These are phyloP conservation scores for Nesometra sesokonis DNA, from an alignment of 35 echinoderm and acorn worm genomes.

Conservation along the genomic window DNA sequence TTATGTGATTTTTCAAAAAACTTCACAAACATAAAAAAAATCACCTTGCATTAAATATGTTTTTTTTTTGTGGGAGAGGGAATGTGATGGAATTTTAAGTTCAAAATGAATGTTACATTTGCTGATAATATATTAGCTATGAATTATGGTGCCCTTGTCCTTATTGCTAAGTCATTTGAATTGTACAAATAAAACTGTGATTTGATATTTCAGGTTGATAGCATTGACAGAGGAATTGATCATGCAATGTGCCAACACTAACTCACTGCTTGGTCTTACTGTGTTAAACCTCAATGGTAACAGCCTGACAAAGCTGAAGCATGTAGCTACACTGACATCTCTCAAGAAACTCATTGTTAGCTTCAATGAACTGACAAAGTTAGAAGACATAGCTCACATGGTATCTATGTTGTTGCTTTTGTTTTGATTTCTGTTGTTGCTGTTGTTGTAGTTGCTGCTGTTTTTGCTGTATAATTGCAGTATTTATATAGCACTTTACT, in stretches of 20 bases:
- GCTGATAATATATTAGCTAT: too few species aligned
- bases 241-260: constrained; percentile 45
- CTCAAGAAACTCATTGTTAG: constrained; percentile 80
- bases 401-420: constrained; percentile 20
- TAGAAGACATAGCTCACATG: constrained; percentile 84
- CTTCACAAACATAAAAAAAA: too few species aligned
- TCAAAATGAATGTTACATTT: too few species aligned
- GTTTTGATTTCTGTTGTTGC: too few species aligned
- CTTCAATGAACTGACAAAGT: constrained; percentile 82
- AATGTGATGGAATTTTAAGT: too few species aligned
- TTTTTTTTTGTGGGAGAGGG: too few species aligned
- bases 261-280: constrained; percentile 37
- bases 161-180: too few species aligned
- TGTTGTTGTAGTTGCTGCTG: too few species aligned
- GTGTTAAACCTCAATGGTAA: constrained; percentile 96
- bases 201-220: constrained; percentile 53
- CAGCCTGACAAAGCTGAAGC: constrained; percentile 63
- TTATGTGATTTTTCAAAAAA: too few species aligned
- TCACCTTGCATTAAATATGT: too few species aligned
- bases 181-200: too few species aligned
- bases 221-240: constrained; percentile 73
- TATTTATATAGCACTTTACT: not conserved
- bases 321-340: constrained; percentile 29
- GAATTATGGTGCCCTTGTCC: too few species aligned
- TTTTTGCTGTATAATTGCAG: not conserved